Evolutionary conservation across 1,140 invertebrate genomes (phyloP), one percentile per base, ranked within the genome.

Genomic region (Drosophila pallidifrons): DNA sequence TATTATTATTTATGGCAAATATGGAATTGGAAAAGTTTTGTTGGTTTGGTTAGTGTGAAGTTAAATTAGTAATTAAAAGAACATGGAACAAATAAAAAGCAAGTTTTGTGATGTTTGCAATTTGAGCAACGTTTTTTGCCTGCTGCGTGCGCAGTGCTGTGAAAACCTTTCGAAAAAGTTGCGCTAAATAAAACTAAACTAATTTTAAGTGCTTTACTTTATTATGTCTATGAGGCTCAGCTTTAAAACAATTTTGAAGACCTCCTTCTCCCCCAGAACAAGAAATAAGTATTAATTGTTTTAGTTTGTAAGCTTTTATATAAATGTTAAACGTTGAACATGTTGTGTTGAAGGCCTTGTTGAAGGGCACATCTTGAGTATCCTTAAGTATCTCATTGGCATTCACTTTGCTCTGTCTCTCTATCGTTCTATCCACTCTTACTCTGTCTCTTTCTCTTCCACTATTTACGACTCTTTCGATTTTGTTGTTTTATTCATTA

Each of bases 201-300:
- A 79, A 51, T 72, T 73, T 71, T 86, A 87, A 82, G 82, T 88
- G 75, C 54, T 60, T 25, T 51, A 43, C 6, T 45, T 74, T 63
- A 38, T 74, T 63, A 38, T 57, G 5, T 47, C 47, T 45, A 69
- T 52, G 35, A 61, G 16, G 54, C 8, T 25, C 74, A 81, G 78
- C 81, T 85, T 89, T 90, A 80, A 90, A 90, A 82, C 85, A 90
- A 89, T 80, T 89, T 90, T 89, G 79, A 74, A 68, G 28, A 61
- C 1, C 1, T 11, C 32, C 3, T 25, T 25, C 32, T 1, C 5
- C 35, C 47, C 25, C 15, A 51, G 5, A 46, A 15, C 54, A 16
- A 16, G 30, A 28, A 47, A 35, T 10, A 57, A 16, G 30, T 16
- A 51, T 13, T 59, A 58, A 73, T 74, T 78, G 67, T 86, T 30